A percentile compares a stretch with the other conserved stretches of the same genome.
These are phyloP conservation scores for Anhinga rufa DNA, from an alignment of 2,113 vertebrate genomes.

Conservation along the genomic window DNA sequence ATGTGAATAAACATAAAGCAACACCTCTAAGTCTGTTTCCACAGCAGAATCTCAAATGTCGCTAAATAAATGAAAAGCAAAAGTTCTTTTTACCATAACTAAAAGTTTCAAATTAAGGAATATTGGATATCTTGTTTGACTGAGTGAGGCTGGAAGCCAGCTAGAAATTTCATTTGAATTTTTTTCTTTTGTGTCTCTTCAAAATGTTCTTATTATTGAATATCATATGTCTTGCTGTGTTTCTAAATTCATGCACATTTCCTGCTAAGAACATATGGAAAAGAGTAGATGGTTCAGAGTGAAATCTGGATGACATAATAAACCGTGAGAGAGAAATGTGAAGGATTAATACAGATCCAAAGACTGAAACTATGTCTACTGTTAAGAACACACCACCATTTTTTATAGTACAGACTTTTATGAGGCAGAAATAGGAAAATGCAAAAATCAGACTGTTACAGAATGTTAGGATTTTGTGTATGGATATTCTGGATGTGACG, in stretches of 20 bases:
- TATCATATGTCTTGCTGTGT: conserved; percentile 63
- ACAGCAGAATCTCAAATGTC: background rate
- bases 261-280: conserved; percentile 70
- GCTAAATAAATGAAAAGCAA: background rate
- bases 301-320: conserved; percentile 64
- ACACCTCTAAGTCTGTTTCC: background rate
- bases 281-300: conserved; percentile 63
- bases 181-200: conserved; percentile 45
- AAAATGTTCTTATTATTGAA: conserved; percentile 60
- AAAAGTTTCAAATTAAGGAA: conserved; percentile 1
- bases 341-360: conserved; percentile 56
- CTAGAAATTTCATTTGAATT: conserved; percentile 36
- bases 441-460: conserved; percentile 13
- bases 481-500: background rate
- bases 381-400: conserved; percentile 14
- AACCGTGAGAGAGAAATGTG: conserved; percentile 56
- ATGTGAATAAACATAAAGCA: background rate
- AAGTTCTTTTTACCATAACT: background rate
- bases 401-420: conserved; percentile 31
- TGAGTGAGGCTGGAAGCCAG: conserved; percentile 32
- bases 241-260: conserved; percentile 67
- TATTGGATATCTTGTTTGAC: background rate
- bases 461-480: background rate
- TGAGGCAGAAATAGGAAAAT: conserved; percentile 36
- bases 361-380: conserved; percentile 36